Evolutionary conservation across 2,797 vertebrate genomes (phyloP).

Genomic region (Numenius phaeopus): DNA sequence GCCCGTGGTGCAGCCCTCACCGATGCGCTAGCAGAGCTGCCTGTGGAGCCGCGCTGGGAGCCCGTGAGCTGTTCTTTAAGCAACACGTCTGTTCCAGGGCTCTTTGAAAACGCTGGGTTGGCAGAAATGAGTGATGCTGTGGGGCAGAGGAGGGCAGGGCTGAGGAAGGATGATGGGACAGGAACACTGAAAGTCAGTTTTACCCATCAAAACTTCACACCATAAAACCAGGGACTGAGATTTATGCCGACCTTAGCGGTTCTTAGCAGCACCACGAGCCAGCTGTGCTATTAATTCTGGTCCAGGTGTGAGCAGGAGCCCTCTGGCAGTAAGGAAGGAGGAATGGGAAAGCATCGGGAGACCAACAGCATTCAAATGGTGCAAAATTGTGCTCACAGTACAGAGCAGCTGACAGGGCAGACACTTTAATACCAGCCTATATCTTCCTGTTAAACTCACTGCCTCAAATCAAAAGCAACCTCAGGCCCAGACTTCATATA

Average conservation of each 20-base stretch:
- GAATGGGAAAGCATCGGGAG: background rate
- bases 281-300: background rate
- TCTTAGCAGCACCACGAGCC: background rate
- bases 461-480: background rate
- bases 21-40: rapidly evolving
- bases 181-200: background rate
- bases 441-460: background rate
- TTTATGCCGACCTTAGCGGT: background rate
- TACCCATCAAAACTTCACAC: background rate
- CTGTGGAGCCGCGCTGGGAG: background rate
- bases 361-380: background rate
- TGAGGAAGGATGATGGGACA: background rate
- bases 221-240: background rate
- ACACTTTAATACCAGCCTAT: background rate
- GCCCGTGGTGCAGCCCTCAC: background rate
- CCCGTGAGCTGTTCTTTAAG: background rate
- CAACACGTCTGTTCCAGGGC: background rate
- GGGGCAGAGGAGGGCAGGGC: background rate
- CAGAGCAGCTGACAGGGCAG: background rate
- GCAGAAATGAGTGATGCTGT: background rate
- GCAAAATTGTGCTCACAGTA: background rate
- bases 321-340: background rate
- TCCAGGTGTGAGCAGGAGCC: background rate
- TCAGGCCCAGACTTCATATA: background rate
- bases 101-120: background rate